These are phyloP conservation scores for Tragelaphus oryx DNA, from an alignment of 2,797 vertebrate species.

Conservation along the genomic window DNA sequence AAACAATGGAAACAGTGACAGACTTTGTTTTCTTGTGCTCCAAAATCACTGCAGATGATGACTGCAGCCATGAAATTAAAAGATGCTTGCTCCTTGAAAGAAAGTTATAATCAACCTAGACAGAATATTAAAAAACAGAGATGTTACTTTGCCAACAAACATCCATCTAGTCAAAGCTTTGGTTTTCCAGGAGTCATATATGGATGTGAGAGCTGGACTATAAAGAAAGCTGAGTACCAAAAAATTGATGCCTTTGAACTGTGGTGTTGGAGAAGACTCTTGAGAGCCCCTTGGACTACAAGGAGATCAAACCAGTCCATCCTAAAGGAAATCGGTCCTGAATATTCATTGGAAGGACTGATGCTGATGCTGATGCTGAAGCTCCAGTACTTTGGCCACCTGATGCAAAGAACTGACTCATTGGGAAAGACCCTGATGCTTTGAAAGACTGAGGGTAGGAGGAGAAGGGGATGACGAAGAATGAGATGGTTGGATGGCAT, in stretches of 20 bases:
- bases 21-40: background rate
- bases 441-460: background rate
- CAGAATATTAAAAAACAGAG: background rate
- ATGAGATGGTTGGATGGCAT: background rate
- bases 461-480: background rate
- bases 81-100: background rate
- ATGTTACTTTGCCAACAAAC: background rate
- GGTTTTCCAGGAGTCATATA: background rate
- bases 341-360: background rate
- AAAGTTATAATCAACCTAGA: background rate
- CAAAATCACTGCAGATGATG: background rate
- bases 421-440: background rate
- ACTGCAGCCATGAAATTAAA: background rate
- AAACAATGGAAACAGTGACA: background rate
- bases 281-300: background rate
- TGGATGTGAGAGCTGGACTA: background rate
- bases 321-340: background rate
- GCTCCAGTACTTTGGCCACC: background rate
- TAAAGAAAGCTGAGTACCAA: background rate
- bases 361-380: background rate
- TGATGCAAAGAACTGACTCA: background rate
- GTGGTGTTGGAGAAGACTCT: background rate
- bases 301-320: background rate
- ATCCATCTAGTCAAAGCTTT: background rate
- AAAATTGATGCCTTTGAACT: background rate